A percentile compares a stretch with the other conserved stretches of the same genome.
These are phyloP conservation scores for Germaria angustata DNA, from an alignment of 2,888 invertebrate genomes.

Conservation along the genomic window DNA sequence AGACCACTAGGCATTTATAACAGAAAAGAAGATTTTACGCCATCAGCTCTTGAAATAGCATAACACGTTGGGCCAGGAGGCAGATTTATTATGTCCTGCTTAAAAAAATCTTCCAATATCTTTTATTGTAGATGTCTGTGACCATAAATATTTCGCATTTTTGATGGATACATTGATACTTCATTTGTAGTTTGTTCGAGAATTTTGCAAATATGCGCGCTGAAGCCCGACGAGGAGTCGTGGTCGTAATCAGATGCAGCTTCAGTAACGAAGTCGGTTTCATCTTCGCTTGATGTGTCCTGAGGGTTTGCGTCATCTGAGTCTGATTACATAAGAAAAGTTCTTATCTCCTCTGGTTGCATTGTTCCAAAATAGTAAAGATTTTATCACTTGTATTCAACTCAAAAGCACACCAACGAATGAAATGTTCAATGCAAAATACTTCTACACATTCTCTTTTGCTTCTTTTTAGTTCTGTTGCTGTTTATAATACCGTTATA, in stretches of 20 bases:
- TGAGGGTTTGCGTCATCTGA: neutral
- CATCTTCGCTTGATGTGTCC: slow-evolving; percentile 3
- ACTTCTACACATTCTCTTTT: neutral
- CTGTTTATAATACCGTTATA: neutral
- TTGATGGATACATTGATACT: no score
- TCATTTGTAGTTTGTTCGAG: no score
- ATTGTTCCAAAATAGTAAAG: neutral
- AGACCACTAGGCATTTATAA: neutral
- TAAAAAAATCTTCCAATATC: neutral
- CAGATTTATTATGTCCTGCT: neutral
- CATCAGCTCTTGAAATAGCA: neutral
- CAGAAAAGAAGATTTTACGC: neutral
- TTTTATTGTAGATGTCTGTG: no score
- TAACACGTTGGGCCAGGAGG: slow-evolving; percentile 1
- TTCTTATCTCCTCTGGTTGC: neutral
- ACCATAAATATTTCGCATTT: neutral
- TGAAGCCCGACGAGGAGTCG: neutral
- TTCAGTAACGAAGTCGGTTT: slow-evolving; percentile 1
- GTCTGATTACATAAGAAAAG: neutral
- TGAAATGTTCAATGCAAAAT: neutral
- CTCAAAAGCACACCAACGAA: neutral
- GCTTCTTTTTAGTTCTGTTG: neutral
- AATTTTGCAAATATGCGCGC: neutral
- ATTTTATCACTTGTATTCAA: neutral
- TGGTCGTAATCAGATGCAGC: neutral